Percentiles rank a stretch among this genome's conserved stretches.
phyloP scores from a whole-genome alignment of 2,888 invertebrate species.

The Panzeria rudis region DNA sequence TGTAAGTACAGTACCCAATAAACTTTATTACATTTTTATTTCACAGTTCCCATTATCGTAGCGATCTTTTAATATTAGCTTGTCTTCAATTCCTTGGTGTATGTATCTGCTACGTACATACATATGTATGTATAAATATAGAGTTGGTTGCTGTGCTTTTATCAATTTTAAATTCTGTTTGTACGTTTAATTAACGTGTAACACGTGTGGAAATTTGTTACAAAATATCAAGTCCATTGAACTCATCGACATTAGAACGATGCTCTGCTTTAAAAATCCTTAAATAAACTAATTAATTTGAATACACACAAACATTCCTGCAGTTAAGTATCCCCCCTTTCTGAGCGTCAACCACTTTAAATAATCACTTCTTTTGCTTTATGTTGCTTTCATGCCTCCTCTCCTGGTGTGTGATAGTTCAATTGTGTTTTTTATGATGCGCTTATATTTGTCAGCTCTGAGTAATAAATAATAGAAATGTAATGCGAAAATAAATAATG shows the following conservation, averaged over 20 bases:
- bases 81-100: background rate
- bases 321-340: background rate
- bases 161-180: background rate
- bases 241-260: background rate
- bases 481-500: background rate
- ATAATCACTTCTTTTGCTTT: slow-evolving; percentile 27
- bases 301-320: slow-evolving; percentile 1
- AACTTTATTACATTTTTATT: too few relatives aligned
- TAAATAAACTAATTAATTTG: slow-evolving; percentile 38
- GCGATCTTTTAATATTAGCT: background rate
- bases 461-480: slow-evolving; percentile 43
- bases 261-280: slow-evolving; percentile 41
- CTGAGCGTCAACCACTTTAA: slow-evolving; percentile 23
- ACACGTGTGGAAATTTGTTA: slow-evolving; percentile 49
- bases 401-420: background rate
- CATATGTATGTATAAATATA: too few relatives aligned
- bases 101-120: background rate
- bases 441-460: slow-evolving; percentile 25
- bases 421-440: slow-evolving; percentile 30
- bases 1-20: too few relatives aligned
- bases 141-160: slow-evolving; percentile 5
- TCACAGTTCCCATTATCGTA: too few relatives aligned
- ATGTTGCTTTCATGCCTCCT: slow-evolving; percentile 22
- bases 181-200: slow-evolving; percentile 35
- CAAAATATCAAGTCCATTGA: slow-evolving; percentile 45